Evolutionary conservation across 30 jellyfish, hydroid and myxozoan genomes (phyloP), one percentile per base, ranked within the genome.

Genomic region (Hydra vulgaris): DNA sequence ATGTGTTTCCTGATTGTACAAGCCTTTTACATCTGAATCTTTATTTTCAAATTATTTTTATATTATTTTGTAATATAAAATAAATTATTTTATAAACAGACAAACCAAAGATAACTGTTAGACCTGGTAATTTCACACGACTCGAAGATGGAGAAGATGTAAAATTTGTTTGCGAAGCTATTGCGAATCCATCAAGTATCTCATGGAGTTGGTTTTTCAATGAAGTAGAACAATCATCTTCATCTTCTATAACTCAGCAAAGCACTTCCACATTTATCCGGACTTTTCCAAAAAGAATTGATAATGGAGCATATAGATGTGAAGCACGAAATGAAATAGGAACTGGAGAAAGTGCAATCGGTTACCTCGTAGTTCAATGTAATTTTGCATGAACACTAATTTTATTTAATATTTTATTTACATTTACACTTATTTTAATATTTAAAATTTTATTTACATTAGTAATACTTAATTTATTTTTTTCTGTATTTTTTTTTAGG

Each of bases 271-370:
- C 68, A n/a, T 80, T 80, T 22, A 16, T 80, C 27, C 4, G 83
- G 19, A 40, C 8, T 15, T 21, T 80, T 21, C 84, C 87, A 55
- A 23, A 66, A 23, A 80, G 40, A 66, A 18, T 19, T 19, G 95
- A 90, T 66, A 89, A 80, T 66, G 97, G 97, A 15, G 74, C 18
- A 17, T 90, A 90, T 74, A 85, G 89, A 7, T 80, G 87, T 27
- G 83, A 66, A 68, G 26, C 75, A 27, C 17, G 27, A 27, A 80
- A 80, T 26, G 27, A n/a, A 15, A 70, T 66, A 21, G 87, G 87
- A 22, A 61, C 18, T 26, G 69, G 84, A 17, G 72, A 80, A 21
- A 80, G 70, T 52, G 71, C 87, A 23, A 80, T 69, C 19, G 87
- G 75, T 8, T 25, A 26, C 27, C 66, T 80, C 4, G 61, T 61